Evolutionary conservation across 2,888 invertebrate species (phyloP), one percentile per base, ranked within the genome.

Genomic region (Nematopogon swammerdamellus): DNA sequence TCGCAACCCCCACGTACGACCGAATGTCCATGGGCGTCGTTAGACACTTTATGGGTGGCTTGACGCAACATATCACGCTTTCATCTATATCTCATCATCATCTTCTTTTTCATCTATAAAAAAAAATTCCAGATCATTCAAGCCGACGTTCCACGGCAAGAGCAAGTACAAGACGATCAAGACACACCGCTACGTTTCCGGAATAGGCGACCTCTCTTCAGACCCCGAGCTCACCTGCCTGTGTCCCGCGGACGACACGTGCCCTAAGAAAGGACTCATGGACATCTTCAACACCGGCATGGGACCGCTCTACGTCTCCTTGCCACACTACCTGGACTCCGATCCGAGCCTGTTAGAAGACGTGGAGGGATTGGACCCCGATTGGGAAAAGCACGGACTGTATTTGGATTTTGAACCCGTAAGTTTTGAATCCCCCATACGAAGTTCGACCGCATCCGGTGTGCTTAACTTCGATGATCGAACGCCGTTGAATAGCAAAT

Each of bases 351-450:
- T 84, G 1, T 30, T 73, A 1, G 62, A 69, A 8, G 74, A 72
- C 1, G 82, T 87, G 0, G 80, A 75, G 48, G 91, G 91, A 3
- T 61, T 91, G 0, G 74, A 70, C 48, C 91, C 91, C 0, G 82
- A 85, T 51, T 70, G 83, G 54, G 81, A 86, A 47, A 81, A 87
- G 48, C 95, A 95, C 64, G 86, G 83, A 46, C 87, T 93, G 4
- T 80, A 69, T 46, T 82, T 94, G 54, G 86, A 92, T 59, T 89
- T 94, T 64, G 94, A 95, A 67, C 85, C 89, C 61, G 91, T 92
- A 68, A 63, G 74, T 67, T n/a, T n/a, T n/a, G n/a, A n/a, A n/a
- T n/a, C n/a, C n/a, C n/a, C n/a, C n/a, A n/a, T n/a, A n/a, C n/a
- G n/a, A n/a, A n/a, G n/a, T n/a, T n/a, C n/a, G n/a, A n/a, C n/a